phyloP scores from a whole-genome alignment of 2,888 invertebrate species.

The Venustoraphidia nigricollis region DNA sequence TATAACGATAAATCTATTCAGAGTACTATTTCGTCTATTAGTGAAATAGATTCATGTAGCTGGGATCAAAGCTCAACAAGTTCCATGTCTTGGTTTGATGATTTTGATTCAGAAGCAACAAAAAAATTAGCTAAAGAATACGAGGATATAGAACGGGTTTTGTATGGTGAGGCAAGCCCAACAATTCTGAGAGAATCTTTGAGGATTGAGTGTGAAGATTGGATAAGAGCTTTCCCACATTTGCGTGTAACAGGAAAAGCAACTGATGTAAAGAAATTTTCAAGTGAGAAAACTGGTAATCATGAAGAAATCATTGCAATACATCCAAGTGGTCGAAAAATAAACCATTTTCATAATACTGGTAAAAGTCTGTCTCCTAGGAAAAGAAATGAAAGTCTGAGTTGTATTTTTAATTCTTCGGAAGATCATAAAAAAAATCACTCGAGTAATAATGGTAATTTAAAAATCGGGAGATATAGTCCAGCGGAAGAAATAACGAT shows the following conservation, averaged over 20 bases:
- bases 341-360: background rate
- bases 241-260: conserved; percentile 28
- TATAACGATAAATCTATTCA: background rate
- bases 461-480: background rate
- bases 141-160: conserved; percentile 37
- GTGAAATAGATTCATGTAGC: conserved; percentile 4
- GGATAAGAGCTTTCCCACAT: conserved; percentile 40
- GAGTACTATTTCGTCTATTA: conserved; percentile 1
- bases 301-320: conserved; percentile 8
- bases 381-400: background rate
- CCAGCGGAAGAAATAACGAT: background rate
- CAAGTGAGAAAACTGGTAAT: too few species aligned
- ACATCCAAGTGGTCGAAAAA: conserved; percentile 3
- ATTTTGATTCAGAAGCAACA: conserved; percentile 35
- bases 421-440: background rate
- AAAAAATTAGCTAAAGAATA: conserved; percentile 35
- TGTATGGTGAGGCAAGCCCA: conserved; percentile 36
- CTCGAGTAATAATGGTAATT: background rate
- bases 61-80: conserved; percentile 18
- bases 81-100: conserved; percentile 33
- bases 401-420: too few species aligned
- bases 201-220: conserved; percentile 39
- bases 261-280: background rate
- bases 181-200: conserved; percentile 32
- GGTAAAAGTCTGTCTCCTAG: background rate